Conservation (phyloP, 2,797 vertebrate species). For the Artibeus jamaicensis region DNA sequence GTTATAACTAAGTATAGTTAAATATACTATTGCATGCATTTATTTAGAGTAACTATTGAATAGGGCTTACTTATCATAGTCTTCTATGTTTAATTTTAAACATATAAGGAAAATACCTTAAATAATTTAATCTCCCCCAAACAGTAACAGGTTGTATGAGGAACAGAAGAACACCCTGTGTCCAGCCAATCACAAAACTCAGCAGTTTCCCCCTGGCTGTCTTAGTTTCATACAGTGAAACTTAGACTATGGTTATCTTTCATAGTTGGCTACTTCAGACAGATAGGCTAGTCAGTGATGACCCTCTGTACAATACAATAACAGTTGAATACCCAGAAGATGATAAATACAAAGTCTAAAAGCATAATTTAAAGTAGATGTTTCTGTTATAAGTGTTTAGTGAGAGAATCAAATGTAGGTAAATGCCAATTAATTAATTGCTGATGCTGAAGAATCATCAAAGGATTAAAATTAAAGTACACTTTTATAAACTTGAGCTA, state of each 20-base stretch:
- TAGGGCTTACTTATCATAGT: neutral
- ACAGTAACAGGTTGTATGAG: neutral
- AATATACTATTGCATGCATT: neutral
- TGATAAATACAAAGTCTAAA: neutral
- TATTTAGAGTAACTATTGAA: neutral
- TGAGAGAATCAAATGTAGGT: neutral
- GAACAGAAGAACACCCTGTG: neutral
- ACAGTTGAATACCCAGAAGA: neutral
- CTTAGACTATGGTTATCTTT: neutral
- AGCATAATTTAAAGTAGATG: neutral
- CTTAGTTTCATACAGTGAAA: no score
- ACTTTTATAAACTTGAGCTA: neutral
- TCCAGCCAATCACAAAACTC: neutral
- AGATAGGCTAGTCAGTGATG: neutral
- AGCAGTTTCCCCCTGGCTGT: neutral
- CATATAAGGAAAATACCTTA: neutral
- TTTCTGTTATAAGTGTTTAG: neutral
- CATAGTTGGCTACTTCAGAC: neutral
- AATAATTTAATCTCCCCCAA: neutral
- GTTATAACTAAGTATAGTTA: neutral
- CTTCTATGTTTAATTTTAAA: neutral
- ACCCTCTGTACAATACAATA: neutral
- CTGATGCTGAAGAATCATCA: neutral
- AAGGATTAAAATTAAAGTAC: neutral
- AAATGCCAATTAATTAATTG: neutral